A percentile compares a stretch with the other conserved stretches of the same genome.
Conservation (phyloP, 2,888 invertebrate species). For the Drosophila prolongata region DNA sequence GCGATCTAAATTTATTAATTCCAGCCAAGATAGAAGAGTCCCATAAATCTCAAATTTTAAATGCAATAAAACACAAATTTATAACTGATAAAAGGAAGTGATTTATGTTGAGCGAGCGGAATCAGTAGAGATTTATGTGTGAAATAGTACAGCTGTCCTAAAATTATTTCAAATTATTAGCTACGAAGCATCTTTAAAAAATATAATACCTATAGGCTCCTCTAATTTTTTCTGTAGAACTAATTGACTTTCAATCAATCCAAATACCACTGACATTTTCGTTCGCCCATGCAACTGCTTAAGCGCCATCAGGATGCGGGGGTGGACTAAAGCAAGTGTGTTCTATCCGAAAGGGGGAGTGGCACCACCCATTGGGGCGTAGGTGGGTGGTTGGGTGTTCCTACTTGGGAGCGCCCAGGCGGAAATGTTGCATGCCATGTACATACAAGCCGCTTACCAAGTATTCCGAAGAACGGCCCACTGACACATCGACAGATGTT, state of each 20-base stretch:
- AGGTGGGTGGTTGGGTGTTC: background rate
- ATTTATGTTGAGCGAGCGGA: too few species aligned
- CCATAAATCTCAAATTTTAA: too few species aligned
- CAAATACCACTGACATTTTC: background rate
- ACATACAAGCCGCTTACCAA: conserved; percentile 28
- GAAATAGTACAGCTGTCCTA: too few species aligned
- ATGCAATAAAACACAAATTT: too few species aligned
- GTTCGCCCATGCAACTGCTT: background rate
- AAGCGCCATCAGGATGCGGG: background rate
- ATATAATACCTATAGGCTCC: too few species aligned
- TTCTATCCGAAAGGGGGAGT: background rate
- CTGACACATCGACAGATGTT: conserved; percentile 16
- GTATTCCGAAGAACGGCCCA: background rate
- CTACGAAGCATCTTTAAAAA: too few species aligned
- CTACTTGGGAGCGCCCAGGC: conserved; percentile 7
- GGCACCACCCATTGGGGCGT: background rate
- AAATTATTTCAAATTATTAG: too few species aligned
- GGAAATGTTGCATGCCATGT: conserved; percentile 25
- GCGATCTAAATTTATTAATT: too few species aligned
- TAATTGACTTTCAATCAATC: background rate
- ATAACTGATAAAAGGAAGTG: too few species aligned
- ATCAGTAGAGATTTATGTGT: too few species aligned
- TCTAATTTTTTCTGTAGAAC: too few species aligned
- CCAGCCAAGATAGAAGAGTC: too few species aligned
- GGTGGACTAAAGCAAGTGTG: conserved; percentile 1